Evolutionary conservation across 2,888 invertebrate species (phyloP).

Genomic region (Sesamia inferens): DNA sequence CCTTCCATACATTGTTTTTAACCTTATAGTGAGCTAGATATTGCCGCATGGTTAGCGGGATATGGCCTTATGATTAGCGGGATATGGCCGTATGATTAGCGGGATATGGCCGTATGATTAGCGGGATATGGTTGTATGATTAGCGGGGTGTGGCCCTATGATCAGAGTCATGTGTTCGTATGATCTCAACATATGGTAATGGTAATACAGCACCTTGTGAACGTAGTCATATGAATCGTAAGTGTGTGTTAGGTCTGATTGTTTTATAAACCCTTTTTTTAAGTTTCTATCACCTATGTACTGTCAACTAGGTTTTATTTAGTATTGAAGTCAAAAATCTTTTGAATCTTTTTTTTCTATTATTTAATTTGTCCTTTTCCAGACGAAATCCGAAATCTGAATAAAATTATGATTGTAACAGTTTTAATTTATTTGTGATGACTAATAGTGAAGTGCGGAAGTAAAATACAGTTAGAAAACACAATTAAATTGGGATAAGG

Average conservation of each 20-base stretch:
- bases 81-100: background rate
- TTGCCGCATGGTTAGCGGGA: background rate
- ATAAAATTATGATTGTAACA: background rate
- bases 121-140: background rate
- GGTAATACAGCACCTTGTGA: background rate
- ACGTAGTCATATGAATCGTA: constrained; percentile 8
- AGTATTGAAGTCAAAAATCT: constrained; percentile 38
- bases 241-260: constrained; percentile 56
- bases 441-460: background rate
- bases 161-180: background rate
- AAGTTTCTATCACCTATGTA: constrained; percentile 48
- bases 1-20: background rate
- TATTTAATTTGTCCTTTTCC: background rate
- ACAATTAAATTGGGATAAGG: no score
- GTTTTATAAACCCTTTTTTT: constrained; percentile 60
- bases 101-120: background rate
- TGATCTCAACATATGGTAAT: background rate
- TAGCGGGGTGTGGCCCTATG: background rate
- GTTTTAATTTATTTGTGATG: background rate
- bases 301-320: constrained; percentile 50
- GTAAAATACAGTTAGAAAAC: no score
- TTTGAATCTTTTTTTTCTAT: background rate
- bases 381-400: background rate
- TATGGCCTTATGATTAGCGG: background rate
- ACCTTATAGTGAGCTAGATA: background rate